Percentiles rank a stretch among this genome's conserved stretches.
Evolutionary conservation across 1,140 invertebrate genomes (phyloP).

Genomic region (Brachionus paranguensis): DNA sequence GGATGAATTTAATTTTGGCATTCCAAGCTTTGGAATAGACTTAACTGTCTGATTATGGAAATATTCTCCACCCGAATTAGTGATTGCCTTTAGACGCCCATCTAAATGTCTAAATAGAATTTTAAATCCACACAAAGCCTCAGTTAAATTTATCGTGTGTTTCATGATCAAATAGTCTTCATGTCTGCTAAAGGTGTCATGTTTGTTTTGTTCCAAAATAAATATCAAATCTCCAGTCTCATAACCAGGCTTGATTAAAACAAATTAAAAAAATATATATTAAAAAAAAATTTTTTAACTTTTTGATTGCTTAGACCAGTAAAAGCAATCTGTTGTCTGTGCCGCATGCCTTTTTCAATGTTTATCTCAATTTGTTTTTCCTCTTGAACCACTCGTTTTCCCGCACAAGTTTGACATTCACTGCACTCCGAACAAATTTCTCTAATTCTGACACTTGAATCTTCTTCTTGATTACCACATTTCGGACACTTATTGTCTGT

Average conservation of each 20-base stretch:
- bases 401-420: background rate
- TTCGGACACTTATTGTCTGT: background rate
- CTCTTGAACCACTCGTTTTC: background rate
- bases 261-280: background rate
- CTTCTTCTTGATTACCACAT: background rate
- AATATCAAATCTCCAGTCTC: conserved; percentile 14
- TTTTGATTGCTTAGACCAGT: background rate
- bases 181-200: background rate
- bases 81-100: background rate
- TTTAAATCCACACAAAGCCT: conserved; percentile 7
- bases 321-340: background rate
- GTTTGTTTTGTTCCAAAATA: background rate
- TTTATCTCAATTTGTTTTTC: background rate
- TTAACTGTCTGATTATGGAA: background rate
- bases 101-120: background rate
- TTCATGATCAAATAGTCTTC: conserved; percentile 24
- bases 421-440: background rate
- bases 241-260: background rate
- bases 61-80: background rate
- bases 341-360: background rate
- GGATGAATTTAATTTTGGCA: conserved; percentile 7
- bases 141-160: background rate
- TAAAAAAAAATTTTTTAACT: background rate
- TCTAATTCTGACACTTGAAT: background rate
- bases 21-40: background rate